Evolutionary conservation across 1,140 invertebrate species (phyloP).

Genomic region (Himalopsyche phryganea): DNA sequence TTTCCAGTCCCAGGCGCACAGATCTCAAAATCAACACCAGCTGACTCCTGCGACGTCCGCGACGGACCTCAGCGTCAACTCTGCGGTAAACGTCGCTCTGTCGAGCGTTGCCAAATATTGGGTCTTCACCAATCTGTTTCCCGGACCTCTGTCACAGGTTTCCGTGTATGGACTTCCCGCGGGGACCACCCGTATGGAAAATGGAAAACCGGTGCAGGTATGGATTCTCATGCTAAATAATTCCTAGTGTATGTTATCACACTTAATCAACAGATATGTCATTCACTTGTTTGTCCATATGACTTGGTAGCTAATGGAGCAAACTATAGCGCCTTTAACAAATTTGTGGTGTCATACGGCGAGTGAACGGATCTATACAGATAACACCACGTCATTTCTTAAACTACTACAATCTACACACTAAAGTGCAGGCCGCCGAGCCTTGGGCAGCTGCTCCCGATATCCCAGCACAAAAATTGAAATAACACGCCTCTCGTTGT

Average conservation of each 20-base stretch:
- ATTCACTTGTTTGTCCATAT: neutral
- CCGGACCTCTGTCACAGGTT: slow-evolving; percentile 60
- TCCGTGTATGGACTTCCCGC: slow-evolving; percentile 58
- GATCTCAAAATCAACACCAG: slow-evolving; percentile 38
- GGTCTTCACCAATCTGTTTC: slow-evolving; percentile 64
- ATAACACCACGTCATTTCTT: too few relatives aligned
- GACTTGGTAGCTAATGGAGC: too few relatives aligned
- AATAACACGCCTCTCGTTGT: too few relatives aligned
- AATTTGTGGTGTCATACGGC: too few relatives aligned
- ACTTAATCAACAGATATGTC: too few relatives aligned
- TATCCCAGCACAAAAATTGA: too few relatives aligned
- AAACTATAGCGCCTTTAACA: too few relatives aligned
- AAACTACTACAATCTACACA: too few relatives aligned
- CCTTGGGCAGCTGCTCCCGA: too few relatives aligned
- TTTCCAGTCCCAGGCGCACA: slow-evolving; percentile 12
- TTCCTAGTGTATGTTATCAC: too few relatives aligned
- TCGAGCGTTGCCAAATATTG: slow-evolving; percentile 64
- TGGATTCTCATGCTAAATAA: neutral
- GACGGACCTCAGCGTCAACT: slow-evolving; percentile 58
- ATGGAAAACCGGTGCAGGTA: slow-evolving; percentile 59
- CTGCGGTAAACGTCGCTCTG: slow-evolving; percentile 58
- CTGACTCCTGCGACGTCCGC: slow-evolving; percentile 51
- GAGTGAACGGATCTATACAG: too few relatives aligned
- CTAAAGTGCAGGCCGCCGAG: too few relatives aligned
- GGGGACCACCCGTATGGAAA: slow-evolving; percentile 52